Conservation (phyloP, 2,113 vertebrate genomes). For the Channa maculata region DNA sequence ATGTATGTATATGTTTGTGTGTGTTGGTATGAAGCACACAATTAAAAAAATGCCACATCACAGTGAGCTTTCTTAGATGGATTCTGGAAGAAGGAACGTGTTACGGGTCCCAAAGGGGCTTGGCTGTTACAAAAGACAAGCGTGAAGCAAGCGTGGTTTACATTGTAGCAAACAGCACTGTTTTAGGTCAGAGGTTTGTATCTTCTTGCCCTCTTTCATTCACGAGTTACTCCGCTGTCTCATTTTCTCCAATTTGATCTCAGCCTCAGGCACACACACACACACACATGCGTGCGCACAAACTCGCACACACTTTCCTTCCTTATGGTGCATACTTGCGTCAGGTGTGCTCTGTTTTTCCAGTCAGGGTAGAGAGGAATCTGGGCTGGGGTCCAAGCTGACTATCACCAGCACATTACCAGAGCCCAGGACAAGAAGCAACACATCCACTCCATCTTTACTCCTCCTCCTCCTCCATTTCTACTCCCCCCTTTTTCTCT, state of each 20-base stretch:
- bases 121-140: constrained; percentile 35
- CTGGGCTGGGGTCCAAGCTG: constrained; percentile 80
- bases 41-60: constrained; percentile 22
- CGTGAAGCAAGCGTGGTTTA: constrained; percentile 39
- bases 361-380: constrained; percentile 80
- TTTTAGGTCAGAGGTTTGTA: constrained; percentile 38
- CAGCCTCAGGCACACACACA: constrained; percentile 34
- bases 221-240: constrained; percentile 23
- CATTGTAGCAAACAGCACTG: constrained; percentile 29
- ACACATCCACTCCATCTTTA: constrained; percentile 76
- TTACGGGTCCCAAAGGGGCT: constrained; percentile 23
- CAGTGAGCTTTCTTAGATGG: constrained; percentile 22
- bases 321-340: constrained; percentile 82
- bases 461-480: constrained; percentile 43
- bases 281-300: neutral
- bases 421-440: constrained; percentile 78
- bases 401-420: constrained; percentile 75
- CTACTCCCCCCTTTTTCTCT: neutral
- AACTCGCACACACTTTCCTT: constrained; percentile 56
- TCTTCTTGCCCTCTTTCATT: constrained; percentile 44
- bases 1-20: constrained; percentile 23
- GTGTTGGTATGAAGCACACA: constrained; percentile 7
- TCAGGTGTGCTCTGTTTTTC: constrained; percentile 89
- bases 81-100: constrained; percentile 62
- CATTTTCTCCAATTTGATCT: constrained; percentile 10